These are phyloP conservation scores for Sternarchorhynchus goeldii DNA, from an alignment of 2,797 vertebrate species.

Conservation along the genomic window DNA sequence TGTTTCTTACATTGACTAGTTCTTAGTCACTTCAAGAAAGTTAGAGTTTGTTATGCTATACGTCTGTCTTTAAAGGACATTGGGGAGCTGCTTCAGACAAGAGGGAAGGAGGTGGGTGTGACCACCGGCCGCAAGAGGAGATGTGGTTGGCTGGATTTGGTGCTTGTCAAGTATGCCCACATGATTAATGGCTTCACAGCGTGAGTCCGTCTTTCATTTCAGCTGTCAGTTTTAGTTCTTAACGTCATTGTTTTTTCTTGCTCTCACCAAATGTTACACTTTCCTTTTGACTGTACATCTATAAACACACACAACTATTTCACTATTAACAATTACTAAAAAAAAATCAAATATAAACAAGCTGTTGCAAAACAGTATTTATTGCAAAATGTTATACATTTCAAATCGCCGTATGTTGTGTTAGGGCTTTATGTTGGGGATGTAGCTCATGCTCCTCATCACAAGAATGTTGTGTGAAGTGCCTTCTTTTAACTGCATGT, in stretches of 20 bases:
- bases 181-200: constrained; percentile 99
- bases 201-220: constrained; percentile 75
- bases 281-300: too few species aligned
- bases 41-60: neutral
- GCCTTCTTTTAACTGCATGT: constrained; percentile 53
- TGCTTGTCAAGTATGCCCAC: constrained; percentile 93
- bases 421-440: too few species aligned
- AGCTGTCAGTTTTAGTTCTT: neutral
- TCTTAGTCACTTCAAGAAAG: neutral
- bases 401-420: too few species aligned
- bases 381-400: too few species aligned
- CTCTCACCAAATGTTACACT: too few species aligned
- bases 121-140: constrained; percentile 95
- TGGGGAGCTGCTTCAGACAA: constrained; percentile 87
- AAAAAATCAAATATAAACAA: too few species aligned
- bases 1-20: neutral
- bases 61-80: constrained; percentile 75
- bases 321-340: too few species aligned
- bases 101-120: constrained; percentile 93
- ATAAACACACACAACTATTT: too few species aligned
- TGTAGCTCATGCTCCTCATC: too few species aligned
- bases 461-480: neutral
- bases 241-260: too few species aligned
- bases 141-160: constrained; percentile 96
- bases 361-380: too few species aligned